A percentile compares a stretch with the other conserved stretches of the same genome.
Evolutionary conservation across 1,140 invertebrate species (phyloP).

Genomic region (Drosophila takahashii): DNA sequence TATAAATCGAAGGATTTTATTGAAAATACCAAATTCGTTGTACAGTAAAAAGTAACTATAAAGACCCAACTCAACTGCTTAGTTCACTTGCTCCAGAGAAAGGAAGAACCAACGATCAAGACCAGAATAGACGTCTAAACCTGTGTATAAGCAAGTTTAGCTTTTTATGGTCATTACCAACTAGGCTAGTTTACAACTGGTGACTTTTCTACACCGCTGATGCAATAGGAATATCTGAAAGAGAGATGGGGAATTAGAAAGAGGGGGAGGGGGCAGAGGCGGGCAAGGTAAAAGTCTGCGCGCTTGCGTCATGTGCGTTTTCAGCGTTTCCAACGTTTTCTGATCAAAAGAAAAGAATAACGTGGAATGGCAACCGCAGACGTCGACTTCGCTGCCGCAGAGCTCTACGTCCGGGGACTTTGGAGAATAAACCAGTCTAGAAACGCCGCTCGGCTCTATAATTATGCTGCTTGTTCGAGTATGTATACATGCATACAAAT

Average conservation of each 20-base stretch:
- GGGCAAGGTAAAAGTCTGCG: slow-evolving; percentile 73
- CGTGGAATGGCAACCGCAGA: slow-evolving; percentile 43
- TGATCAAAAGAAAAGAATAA: slow-evolving; percentile 54
- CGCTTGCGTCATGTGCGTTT: slow-evolving; percentile 75
- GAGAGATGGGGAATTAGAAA: slow-evolving; percentile 9
- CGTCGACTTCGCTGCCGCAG: slow-evolving; percentile 8
- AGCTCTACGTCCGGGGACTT: slow-evolving; percentile 23
- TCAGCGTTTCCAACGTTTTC: slow-evolving; percentile 44
- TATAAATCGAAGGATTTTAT: not conserved
- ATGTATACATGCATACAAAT: slow-evolving; percentile 20
- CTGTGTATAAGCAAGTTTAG: slow-evolving; percentile 33
- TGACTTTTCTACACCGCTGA: slow-evolving; percentile 55
- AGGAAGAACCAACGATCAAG: slow-evolving; percentile 29
- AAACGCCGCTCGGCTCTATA: slow-evolving; percentile 69
- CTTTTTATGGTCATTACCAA: slow-evolving; percentile 65
- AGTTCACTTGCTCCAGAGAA: slow-evolving; percentile 26
- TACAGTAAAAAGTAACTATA: not conserved
- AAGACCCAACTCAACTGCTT: slow-evolving; percentile 13
- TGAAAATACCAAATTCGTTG: not conserved
- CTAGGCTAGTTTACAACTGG: slow-evolving; percentile 46
- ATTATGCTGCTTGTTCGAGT: slow-evolving; percentile 56
- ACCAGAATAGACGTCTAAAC: slow-evolving; percentile 13
- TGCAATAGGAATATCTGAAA: slow-evolving; percentile 61
- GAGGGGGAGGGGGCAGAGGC: not conserved
- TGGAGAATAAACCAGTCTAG: slow-evolving; percentile 75